Evolutionary conservation across 2,888 invertebrate species (phyloP).

Genomic region (Dorcus parallelipipedus): DNA sequence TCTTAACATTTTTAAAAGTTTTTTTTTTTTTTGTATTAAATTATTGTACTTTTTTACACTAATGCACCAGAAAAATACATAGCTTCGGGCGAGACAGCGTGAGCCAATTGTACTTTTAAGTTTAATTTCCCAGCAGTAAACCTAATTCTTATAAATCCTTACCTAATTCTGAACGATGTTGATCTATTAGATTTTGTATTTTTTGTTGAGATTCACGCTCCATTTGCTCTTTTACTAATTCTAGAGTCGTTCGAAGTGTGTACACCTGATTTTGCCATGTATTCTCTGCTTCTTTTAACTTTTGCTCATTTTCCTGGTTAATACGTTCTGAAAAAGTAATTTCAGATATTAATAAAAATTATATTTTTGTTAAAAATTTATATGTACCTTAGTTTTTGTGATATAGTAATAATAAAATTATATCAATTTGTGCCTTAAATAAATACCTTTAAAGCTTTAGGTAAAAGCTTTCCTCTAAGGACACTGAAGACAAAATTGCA

Average conservation of each 20-base stretch:
- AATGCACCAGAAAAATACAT: too few relatives aligned
- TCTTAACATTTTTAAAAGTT: too few relatives aligned
- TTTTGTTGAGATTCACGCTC: slow-evolving; percentile 49
- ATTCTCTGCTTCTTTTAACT: slow-evolving; percentile 45
- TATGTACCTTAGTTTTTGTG: neutral
- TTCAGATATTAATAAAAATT: neutral
- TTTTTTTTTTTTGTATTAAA: too few relatives aligned
- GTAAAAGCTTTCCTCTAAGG: too few relatives aligned
- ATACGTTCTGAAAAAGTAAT: slow-evolving; percentile 43
- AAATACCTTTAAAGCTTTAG: too few relatives aligned
- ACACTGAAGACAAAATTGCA: too few relatives aligned
- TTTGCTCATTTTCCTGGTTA: slow-evolving; percentile 44
- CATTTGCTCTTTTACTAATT: slow-evolving; percentile 52
- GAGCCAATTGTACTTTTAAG: too few relatives aligned
- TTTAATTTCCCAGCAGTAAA: too few relatives aligned
- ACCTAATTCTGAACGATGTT: slow-evolving; percentile 63
- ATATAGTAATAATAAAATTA: too few relatives aligned
- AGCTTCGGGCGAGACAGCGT: too few relatives aligned
- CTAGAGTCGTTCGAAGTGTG: slow-evolving; percentile 47
- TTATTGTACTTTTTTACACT: too few relatives aligned
- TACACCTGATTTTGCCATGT: slow-evolving; percentile 47
- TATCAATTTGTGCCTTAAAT: too few relatives aligned
- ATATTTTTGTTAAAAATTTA: neutral
- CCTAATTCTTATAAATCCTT: slow-evolving; percentile 3
- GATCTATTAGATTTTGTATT: slow-evolving; percentile 52